Evolutionary conservation across 1,140 invertebrate genomes (phyloP).

Genomic region (Delia radicum): DNA sequence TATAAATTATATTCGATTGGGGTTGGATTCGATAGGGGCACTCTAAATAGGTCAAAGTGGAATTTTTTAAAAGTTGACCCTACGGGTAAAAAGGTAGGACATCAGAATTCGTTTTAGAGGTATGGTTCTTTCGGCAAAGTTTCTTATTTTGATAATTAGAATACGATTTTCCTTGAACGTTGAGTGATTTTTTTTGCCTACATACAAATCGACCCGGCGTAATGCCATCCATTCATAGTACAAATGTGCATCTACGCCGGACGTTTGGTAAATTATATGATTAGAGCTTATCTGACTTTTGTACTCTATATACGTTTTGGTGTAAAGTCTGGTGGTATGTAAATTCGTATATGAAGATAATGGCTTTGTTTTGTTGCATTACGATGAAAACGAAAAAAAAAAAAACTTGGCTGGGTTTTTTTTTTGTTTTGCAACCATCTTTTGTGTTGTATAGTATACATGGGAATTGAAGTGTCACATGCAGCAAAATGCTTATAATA

Average conservation of each 20-base stretch:
- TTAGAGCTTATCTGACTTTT: background rate
- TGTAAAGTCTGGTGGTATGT: background rate
- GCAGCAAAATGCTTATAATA: slow-evolving; percentile 15
- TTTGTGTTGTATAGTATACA: background rate
- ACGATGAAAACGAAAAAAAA: background rate
- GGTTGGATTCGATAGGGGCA: no score
- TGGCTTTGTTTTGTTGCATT: background rate
- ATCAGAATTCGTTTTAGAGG: no score
- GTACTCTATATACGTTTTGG: background rate
- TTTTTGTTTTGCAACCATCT: background rate
- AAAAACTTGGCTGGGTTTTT: background rate
- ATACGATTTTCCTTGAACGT: no score
- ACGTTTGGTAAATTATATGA: background rate
- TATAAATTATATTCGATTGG: no score
- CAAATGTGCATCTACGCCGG: background rate
- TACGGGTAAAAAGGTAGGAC: no score
- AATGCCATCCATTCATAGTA: no score
- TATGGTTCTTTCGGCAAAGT: no score
- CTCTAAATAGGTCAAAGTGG: no score
- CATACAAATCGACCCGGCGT: no score
- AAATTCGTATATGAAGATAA: background rate
- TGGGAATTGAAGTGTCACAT: slow-evolving; percentile 23
- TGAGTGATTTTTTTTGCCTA: no score
- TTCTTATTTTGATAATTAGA: no score
- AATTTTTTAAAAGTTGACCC: no score